Percentiles rank a stretch among this genome's conserved stretches.
These are phyloP conservation scores for Coptotermes formosanus DNA, from an alignment of 1,140 invertebrate genomes.

Conservation along the genomic window DNA sequence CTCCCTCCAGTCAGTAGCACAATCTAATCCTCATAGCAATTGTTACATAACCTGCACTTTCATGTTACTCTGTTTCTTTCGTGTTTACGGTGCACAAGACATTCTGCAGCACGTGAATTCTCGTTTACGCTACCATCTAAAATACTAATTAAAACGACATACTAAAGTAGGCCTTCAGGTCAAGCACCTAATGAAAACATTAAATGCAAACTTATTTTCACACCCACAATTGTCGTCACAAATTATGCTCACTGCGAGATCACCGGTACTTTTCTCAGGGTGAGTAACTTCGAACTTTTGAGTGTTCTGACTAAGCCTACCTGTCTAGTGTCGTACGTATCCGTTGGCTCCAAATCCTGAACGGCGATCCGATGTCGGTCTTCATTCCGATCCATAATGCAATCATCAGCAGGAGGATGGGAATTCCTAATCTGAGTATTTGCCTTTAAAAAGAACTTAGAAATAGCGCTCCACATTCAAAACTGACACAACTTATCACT, in stretches of 20 bases:
- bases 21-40: too few relatives aligned
- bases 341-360: constrained; percentile 7
- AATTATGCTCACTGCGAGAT: not conserved
- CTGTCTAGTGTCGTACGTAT: constrained; percentile 13
- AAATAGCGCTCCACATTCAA: constrained; percentile 18
- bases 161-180: not conserved
- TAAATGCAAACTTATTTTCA: not conserved
- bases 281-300: not conserved
- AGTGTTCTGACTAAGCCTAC: not conserved
- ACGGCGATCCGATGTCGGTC: not conserved
- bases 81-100: too few relatives aligned
- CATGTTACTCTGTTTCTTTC: too few relatives aligned
- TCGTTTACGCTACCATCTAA: not conserved
- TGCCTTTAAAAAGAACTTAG: constrained; percentile 7
- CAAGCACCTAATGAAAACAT: not conserved
- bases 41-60: too few relatives aligned
- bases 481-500: constrained; percentile 16
- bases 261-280: not conserved
- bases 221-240: not conserved
- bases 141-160: not conserved
- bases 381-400: constrained; percentile 15
- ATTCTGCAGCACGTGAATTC: not conserved
- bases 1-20: too few relatives aligned
- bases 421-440: not conserved
- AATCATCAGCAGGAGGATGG: not conserved